Base-by-base conservation (phyloP, 2,888 invertebrate species). In the Drosophila maculinotata region DNA sequence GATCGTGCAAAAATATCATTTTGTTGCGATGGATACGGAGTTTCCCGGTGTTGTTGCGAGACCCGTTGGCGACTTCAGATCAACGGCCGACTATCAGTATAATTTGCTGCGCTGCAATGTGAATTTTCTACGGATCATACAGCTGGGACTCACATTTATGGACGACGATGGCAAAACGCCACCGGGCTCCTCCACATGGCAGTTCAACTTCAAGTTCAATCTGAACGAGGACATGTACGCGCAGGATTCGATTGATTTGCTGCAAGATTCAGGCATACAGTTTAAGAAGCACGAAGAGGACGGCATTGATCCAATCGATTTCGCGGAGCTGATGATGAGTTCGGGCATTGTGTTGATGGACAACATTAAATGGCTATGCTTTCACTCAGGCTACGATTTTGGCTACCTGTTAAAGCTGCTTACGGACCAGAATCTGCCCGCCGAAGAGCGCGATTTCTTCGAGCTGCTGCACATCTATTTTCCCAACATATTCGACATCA, bases 181-280 rank as follows among this genome's bases (percentile, higher is more conserved):
- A 25, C 95, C 96, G 17, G 98, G 96, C 33, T 97, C 95, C 89
- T 97, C 96, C 49, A 99, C 99, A 36, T 99, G 99, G 99, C 99
- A 99, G 92, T 99, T 99, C 92, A 99, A 99, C 93, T 99, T 99
- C 92, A 98, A 99, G 93, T 99, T 99, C 90, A 99, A 98, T 92
- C 93, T 99, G 77, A 98, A 98, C 80, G 98, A 98, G 92, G 99
- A 99, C 91, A 99, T 99, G 99, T 99, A 98, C 92, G 99, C 99
- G 47, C 98, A 99, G 92, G 99, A 99, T 92, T 99, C 99, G 68
- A 99, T 99, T 90, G 99, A 99, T 92, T 94, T 99, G 89, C 93
- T 99, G 54, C 97, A 97, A 90, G 98, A 98, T 92, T 98, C 98
- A 53, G 98, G 98, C 41, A 96, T 99, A 74, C 99, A 99, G 92